Percentiles rank a stretch among this genome's conserved stretches.
Conservation (phyloP, 1,140 invertebrate species). For the Phymorhynchus buccinoides region DNA sequence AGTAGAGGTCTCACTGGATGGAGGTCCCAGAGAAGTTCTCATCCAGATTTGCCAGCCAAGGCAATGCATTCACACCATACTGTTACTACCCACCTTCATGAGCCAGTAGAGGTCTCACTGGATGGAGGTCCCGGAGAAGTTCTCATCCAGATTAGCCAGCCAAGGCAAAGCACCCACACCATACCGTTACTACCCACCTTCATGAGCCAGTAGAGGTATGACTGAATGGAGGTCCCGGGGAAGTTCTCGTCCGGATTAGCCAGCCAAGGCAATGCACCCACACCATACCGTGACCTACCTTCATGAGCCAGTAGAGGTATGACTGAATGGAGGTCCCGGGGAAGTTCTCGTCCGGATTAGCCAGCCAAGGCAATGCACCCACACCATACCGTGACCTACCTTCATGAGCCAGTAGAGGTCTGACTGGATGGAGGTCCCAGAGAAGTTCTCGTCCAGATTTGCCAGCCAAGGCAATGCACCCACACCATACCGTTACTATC, state of each 20-base stretch:
- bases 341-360: constrained; percentile 96
- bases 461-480: no score
- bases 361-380: no score
- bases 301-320: constrained; percentile 98
- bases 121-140: constrained; percentile 88
- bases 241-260: constrained; percentile 97
- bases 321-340: constrained; percentile 87
- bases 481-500: no score
- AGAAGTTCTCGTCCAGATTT: constrained; percentile 98
- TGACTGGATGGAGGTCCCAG: constrained; percentile 85
- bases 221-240: constrained; percentile 86
- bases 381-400: no score
- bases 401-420: constrained; percentile 99
- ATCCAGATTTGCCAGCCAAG: no score
- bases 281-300: no score
- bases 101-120: constrained; percentile 97
- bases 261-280: no score
- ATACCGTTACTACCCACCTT: no score
- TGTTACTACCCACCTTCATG: constrained; percentile 97
- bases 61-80: no score
- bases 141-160: no score
- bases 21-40: constrained; percentile 91
- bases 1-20: constrained; percentile 94
- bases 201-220: constrained; percentile 97
- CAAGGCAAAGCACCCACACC: no score